A percentile compares a stretch with the other conserved stretches of the same genome.
Conservation (phyloP, 2,888 invertebrate species). For the Uloborus plumipes region DNA sequence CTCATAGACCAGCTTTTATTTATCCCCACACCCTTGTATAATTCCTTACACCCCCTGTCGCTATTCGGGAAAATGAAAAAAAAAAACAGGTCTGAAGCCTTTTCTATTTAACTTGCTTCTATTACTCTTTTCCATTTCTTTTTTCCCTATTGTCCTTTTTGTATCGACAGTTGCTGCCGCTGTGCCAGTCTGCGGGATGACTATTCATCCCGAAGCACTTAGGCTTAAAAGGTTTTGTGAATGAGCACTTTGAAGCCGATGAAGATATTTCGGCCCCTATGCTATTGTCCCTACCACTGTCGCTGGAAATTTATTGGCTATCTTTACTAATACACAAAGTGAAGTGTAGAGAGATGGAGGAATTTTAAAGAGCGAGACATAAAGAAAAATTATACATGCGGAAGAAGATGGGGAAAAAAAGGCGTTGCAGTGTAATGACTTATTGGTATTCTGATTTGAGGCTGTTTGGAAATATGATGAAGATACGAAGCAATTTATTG, state of each 20-base stretch:
- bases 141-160: constrained; percentile 27
- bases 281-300: constrained; percentile 32
- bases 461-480: too few relatives aligned
- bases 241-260: constrained; percentile 56
- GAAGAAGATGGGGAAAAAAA: not conserved
- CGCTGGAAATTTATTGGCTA: constrained; percentile 37
- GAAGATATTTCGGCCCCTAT: constrained; percentile 52
- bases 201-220: constrained; percentile 49
- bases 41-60: constrained; percentile 5
- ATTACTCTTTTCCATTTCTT: constrained; percentile 20
- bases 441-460: too few relatives aligned
- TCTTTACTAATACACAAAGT: constrained; percentile 30
- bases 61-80: constrained; percentile 29
- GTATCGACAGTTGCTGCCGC: constrained; percentile 1
- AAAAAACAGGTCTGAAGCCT: constrained; percentile 10
- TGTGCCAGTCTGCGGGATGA: constrained; percentile 18
- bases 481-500: too few relatives aligned
- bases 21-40: too few relatives aligned
- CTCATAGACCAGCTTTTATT: constrained; percentile 25
- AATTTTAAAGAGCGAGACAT: not conserved
- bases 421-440: too few relatives aligned
- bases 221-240: constrained; percentile 59
- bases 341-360: not conserved
- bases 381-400: not conserved
- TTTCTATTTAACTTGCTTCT: constrained; percentile 42